A percentile compares a stretch with the other conserved stretches of the same genome.
These are phyloP conservation scores for Prosopocoilus inquinatus DNA, from an alignment of 2,888 invertebrate genomes.

Conservation along the genomic window DNA sequence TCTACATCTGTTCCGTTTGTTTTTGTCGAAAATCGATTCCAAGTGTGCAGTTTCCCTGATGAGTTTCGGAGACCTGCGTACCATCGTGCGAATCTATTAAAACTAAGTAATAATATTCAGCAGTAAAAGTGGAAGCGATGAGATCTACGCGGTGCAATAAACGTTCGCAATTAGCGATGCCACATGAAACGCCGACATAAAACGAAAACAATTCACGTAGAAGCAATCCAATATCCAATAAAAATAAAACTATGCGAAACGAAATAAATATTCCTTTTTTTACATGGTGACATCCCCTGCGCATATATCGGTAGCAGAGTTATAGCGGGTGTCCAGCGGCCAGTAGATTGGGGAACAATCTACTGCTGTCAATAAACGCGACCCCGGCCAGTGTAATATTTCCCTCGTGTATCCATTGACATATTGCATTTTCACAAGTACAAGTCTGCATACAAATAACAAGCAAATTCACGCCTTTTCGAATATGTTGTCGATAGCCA, in stretches of 20 bases:
- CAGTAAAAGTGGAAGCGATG: not conserved
- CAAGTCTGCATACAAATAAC: slow-evolving; percentile 25
- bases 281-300: slow-evolving; percentile 37
- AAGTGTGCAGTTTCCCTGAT: not conserved
- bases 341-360: slow-evolving; percentile 51
- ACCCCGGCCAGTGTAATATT: slow-evolving; percentile 48
- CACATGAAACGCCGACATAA: slow-evolving; percentile 18
- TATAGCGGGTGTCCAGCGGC: slow-evolving; percentile 49
- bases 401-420: slow-evolving; percentile 35
- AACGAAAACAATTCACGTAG: slow-evolving; percentile 23
- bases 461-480: slow-evolving; percentile 32
- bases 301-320: slow-evolving; percentile 38
- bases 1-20: too few species aligned
- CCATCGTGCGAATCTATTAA: not conserved
- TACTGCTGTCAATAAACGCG: slow-evolving; percentile 51
- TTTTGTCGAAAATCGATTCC: too few species aligned
- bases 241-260: slow-evolving; percentile 31
- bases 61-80: too few species aligned
- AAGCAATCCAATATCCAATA: slow-evolving; percentile 31
- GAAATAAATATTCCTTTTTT: slow-evolving; percentile 29
- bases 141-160: slow-evolving; percentile 11
- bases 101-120: slow-evolving; percentile 4
- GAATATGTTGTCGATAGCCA: slow-evolving; percentile 32
- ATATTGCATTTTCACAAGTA: slow-evolving; percentile 10
- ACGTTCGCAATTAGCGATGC: slow-evolving; percentile 21